Evolutionary conservation across 2,797 vertebrate species (phyloP).

Genomic region (Eptatretus atami): DNA sequence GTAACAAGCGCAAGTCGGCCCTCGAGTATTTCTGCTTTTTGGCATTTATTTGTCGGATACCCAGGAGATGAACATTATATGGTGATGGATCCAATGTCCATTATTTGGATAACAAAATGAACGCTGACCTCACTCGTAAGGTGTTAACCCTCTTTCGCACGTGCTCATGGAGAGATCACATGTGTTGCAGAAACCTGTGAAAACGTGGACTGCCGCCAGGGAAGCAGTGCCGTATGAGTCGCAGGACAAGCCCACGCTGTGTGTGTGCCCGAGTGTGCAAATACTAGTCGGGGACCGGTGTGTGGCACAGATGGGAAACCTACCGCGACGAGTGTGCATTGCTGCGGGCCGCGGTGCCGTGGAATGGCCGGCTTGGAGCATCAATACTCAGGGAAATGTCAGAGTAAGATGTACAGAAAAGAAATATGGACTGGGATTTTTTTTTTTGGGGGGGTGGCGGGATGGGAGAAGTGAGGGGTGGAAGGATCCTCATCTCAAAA

Average conservation of each 20-base stretch:
- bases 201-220: slow-evolving; percentile 83
- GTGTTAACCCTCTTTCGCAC: no score
- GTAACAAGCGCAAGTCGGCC: no score
- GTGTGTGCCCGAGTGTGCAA: slow-evolving; percentile 96
- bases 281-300: slow-evolving; percentile 70
- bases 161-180: not conserved
- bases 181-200: slow-evolving; percentile 51
- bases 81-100: no score
- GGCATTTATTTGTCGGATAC: no score
- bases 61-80: no score
- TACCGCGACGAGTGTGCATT: slow-evolving; percentile 80
- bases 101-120: no score
- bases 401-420: slow-evolving; percentile 30
- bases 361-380: slow-evolving; percentile 66
- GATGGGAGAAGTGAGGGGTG: no score
- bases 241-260: slow-evolving; percentile 73
- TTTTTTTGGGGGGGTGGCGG: no score
- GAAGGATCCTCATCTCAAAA: no score
- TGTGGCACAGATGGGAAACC: slow-evolving; percentile 77
- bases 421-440: no score
- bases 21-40: no score
- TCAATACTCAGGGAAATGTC: slow-evolving; percentile 94
- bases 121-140: no score
- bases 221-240: slow-evolving; percentile 94
- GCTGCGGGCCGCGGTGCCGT: slow-evolving; percentile 77